Base-by-base conservation (phyloP, 2,888 invertebrate genomes). In the Ischnura elegans region DNA sequence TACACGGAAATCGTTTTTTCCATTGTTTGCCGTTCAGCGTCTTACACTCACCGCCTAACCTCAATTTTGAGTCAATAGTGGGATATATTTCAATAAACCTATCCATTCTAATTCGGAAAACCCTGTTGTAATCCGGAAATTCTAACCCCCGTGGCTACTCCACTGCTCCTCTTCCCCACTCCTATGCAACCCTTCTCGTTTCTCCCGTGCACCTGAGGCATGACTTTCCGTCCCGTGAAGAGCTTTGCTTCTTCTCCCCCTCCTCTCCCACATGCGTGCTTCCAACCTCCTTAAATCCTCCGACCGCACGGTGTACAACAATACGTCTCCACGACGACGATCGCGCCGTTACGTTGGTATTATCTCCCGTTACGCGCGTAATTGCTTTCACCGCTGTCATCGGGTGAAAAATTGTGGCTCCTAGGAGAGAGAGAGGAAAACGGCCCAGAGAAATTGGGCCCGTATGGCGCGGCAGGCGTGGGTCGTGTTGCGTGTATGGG, bases 311-410 rank as follows among this genome's bases (percentile, higher is more conserved):
- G n/a, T 86, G 86, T n/a, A n/a, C 46, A 86, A 46, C 86, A 86
- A 43, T 86, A 46, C 86, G 86, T 86, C 43, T 86, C 86, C 86
- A 25, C n/a, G n/a, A n/a, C 86, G 46, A 43, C 43, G 13, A 43
- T 46, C 86, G 46, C 45, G 86, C 76, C 76, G 76, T 76, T 76
- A 36, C 76, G 29, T 76, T 76, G 25, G 76, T 86, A 43, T 86
- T 46, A 43, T 86, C 86, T 43, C 46, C 86, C 16, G 43, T 86
- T 45, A 46, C 86, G 46, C 25, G 86, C 43, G 86, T 86, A 86
- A 86, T 86, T 86, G 86, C 86, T 86, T 86, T 86, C 86, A n/a
- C 86, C 46, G 45, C 86, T 86, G 86, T 86, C 86, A 86, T 86
- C 13, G 45, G 86, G 46, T 86, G 86, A 86, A 86, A 86, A 86